phyloP scores from a whole-genome alignment of 2,888 invertebrate species.

The Scaptomyza parva region DNA sequence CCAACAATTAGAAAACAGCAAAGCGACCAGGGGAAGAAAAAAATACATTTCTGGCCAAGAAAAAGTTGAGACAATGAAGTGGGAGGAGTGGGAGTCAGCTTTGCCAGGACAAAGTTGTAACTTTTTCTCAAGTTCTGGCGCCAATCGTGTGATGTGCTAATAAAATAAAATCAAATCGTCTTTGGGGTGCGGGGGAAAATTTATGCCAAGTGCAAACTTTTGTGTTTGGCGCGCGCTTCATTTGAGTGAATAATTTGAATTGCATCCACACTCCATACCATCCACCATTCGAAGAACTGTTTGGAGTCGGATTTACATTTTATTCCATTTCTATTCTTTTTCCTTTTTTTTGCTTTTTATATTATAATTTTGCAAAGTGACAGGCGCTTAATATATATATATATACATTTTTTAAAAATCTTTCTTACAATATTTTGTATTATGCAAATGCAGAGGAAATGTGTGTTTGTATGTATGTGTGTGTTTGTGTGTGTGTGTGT shows the following conservation, averaged over 20 bases:
- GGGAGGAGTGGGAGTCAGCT: constrained; percentile 3
- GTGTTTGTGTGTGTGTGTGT: neutral
- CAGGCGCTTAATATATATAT: constrained; percentile 41
- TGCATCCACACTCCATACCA: no score
- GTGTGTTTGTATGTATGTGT: constrained; percentile 1
- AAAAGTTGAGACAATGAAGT: constrained; percentile 24
- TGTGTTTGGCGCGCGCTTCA: constrained; percentile 69
- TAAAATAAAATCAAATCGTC: constrained; percentile 74
- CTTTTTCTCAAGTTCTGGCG: constrained; percentile 78
- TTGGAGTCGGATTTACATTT: constrained; percentile 66
- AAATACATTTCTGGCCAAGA: constrained; percentile 28
- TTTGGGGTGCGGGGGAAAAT: constrained; percentile 42
- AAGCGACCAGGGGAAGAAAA: constrained; percentile 67
- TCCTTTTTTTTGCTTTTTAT: constrained; percentile 22
- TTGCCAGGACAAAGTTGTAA: constrained; percentile 68
- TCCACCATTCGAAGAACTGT: no score
- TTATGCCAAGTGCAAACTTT: constrained; percentile 77
- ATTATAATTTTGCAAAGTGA: constrained; percentile 60
- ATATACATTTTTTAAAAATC: constrained; percentile 12
- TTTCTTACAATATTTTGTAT: constrained; percentile 36
- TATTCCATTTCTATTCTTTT: constrained; percentile 1
- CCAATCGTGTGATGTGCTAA: constrained; percentile 80
- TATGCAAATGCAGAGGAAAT: constrained; percentile 69
- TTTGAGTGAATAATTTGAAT: constrained; percentile 80
- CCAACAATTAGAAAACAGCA: constrained; percentile 83